A percentile compares a stretch with the other conserved stretches of the same genome.
phyloP scores from a whole-genome alignment of 2,888 invertebrate species.

The Capitulum mitella region DNA sequence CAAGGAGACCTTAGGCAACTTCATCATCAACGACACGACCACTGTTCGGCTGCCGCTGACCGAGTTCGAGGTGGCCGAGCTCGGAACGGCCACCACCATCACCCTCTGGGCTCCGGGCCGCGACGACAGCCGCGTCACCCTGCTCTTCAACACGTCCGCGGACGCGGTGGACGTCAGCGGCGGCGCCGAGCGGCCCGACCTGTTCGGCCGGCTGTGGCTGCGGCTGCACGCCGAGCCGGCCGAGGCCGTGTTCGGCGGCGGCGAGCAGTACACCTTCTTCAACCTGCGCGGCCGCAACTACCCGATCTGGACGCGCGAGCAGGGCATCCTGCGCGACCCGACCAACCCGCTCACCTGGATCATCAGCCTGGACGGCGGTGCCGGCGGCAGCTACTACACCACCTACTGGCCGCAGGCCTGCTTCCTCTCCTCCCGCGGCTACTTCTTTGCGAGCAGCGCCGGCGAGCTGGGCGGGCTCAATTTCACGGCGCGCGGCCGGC shows the following conservation, averaged over 20 bases:
- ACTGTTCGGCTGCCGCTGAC: conserved; percentile 13
- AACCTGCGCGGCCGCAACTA: conserved; percentile 38
- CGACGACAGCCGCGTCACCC: background rate
- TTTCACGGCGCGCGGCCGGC: conserved; percentile 33
- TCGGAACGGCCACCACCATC: background rate
- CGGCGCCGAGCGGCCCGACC: background rate
- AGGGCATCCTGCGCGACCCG: conserved; percentile 35
- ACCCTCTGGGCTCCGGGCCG: background rate
- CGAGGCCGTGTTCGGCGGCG: conserved; percentile 38
- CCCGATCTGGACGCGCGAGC: conserved; percentile 39
- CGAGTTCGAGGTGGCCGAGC: background rate
- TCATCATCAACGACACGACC: conserved; percentile 27
- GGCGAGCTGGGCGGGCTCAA: conserved; percentile 36
- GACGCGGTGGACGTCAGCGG: background rate
- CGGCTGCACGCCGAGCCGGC: conserved; percentile 29
- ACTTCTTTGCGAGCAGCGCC: conserved; percentile 31
- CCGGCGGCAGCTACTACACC: conserved; percentile 38
- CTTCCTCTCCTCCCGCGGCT: conserved; percentile 37
- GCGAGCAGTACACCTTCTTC: conserved; percentile 38
- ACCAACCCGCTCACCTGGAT: conserved; percentile 16
- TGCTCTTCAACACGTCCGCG: background rate
- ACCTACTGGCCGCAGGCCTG: conserved; percentile 38
- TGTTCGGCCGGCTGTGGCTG: conserved; percentile 32
- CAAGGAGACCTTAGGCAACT: conserved; percentile 27
- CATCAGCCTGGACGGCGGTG: conserved; percentile 31